Conservation (phyloP, 2,797 vertebrate species). For the Spatula versicolor region DNA sequence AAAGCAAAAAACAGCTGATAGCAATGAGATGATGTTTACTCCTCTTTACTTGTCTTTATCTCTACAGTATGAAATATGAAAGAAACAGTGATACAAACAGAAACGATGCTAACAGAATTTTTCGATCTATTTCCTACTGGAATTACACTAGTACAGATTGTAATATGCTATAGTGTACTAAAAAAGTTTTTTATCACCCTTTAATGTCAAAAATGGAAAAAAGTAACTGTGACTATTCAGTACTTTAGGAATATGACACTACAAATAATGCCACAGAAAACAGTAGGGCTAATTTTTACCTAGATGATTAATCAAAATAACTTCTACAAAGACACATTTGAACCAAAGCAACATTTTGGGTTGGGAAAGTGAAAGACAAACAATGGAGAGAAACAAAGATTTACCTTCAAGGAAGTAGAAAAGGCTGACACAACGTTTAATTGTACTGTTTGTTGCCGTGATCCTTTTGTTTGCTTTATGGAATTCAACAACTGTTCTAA, state of each 20-base stretch:
- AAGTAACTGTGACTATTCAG: background rate
- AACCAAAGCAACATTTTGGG: background rate
- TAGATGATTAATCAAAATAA: background rate
- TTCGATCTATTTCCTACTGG: background rate
- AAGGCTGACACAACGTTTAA: constrained; percentile 86
- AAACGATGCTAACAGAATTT: background rate
- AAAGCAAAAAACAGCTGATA: background rate
- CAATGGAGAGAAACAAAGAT: background rate
- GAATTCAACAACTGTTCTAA: constrained; percentile 87
- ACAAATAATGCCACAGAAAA: background rate
- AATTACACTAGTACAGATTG: background rate
- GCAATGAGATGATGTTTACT: background rate
- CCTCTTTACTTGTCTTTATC: background rate
- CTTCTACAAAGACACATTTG: background rate
- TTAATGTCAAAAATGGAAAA: background rate
- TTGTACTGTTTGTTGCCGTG: constrained; percentile 86
- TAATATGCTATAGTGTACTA: background rate
- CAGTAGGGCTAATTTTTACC: background rate
- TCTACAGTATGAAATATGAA: background rate
- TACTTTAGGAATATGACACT: background rate
- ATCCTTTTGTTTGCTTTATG: constrained; percentile 88
- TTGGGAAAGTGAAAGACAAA: background rate
- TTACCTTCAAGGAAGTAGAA: constrained; percentile 90
- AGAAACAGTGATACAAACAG: background rate
- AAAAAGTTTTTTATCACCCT: background rate